Percentiles rank a stretch among this genome's conserved stretches.
These are phyloP conservation scores for Morus bassanus DNA, from an alignment of 2,797 vertebrate genomes.

Conservation along the genomic window DNA sequence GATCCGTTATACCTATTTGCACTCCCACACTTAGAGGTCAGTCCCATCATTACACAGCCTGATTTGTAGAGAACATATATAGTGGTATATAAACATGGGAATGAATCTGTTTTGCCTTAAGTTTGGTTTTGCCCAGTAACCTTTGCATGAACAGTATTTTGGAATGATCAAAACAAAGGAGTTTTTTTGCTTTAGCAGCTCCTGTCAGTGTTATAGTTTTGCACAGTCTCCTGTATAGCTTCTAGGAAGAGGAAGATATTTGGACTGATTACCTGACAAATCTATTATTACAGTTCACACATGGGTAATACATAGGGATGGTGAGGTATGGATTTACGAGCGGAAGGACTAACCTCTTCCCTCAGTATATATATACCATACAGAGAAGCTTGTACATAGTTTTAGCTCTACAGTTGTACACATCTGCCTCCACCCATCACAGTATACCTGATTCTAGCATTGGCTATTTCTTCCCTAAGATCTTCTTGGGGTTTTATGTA, in stretches of 20 bases:
- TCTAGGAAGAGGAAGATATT: neutral
- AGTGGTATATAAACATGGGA: neutral
- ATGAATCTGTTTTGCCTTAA: neutral
- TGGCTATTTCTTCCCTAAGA: neutral
- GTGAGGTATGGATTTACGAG: neutral
- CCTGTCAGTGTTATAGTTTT: neutral
- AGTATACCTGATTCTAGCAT: neutral
- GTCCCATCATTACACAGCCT: conserved; percentile 15
- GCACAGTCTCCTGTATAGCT: neutral
- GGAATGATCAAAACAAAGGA: neutral
- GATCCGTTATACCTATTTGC: conserved; percentile 19
- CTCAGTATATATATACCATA: neutral
- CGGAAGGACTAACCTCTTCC: neutral
- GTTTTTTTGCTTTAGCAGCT: neutral
- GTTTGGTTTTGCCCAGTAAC: neutral
- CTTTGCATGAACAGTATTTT: neutral
- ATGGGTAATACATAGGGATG: neutral
- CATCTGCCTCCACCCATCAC: neutral
- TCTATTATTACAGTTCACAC: neutral
- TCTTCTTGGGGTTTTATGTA: neutral
- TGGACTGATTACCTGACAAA: neutral
- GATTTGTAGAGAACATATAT: neutral
- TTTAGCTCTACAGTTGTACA: neutral
- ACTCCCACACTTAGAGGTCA: neutral
- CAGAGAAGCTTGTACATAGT: neutral